Conservation (phyloP, 2,113 vertebrate genomes). For the Pollachius pollachius region DNA sequence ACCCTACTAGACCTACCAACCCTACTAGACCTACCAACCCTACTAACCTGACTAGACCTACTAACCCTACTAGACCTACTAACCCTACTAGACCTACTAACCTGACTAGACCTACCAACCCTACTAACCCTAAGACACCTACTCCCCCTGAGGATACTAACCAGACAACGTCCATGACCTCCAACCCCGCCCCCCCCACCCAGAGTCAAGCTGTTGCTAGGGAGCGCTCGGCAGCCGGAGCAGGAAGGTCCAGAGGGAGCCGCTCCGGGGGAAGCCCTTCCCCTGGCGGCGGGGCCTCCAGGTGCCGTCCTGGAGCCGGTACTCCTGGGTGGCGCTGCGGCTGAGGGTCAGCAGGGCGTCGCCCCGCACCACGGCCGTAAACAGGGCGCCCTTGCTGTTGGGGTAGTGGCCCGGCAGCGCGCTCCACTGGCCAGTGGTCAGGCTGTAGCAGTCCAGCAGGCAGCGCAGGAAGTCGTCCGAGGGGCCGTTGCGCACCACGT, state of each 20-base stretch:
- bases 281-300: constrained; percentile 81
- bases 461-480: constrained; percentile 87
- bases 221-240: constrained; percentile 70
- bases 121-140: no score
- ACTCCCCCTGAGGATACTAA: no score
- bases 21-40: no score
- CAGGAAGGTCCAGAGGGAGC: constrained; percentile 86
- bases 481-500: constrained; percentile 86
- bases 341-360: constrained; percentile 86
- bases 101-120: no score
- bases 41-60: no score
- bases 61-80: no score
- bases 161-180: no score
- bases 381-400: constrained; percentile 89
- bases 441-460: constrained; percentile 83
- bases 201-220: no score
- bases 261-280: constrained; percentile 82
- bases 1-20: no score
- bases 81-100: no score
- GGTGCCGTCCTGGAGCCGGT: constrained; percentile 68
- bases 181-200: no score
- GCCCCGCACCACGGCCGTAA: constrained; percentile 77
- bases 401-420: constrained; percentile 83
- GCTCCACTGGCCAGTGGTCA: constrained; percentile 81
- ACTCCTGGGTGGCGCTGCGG: constrained; percentile 79